phyloP scores from a whole-genome alignment of 2,888 invertebrate species.

The Rhamnusium bicolor region DNA sequence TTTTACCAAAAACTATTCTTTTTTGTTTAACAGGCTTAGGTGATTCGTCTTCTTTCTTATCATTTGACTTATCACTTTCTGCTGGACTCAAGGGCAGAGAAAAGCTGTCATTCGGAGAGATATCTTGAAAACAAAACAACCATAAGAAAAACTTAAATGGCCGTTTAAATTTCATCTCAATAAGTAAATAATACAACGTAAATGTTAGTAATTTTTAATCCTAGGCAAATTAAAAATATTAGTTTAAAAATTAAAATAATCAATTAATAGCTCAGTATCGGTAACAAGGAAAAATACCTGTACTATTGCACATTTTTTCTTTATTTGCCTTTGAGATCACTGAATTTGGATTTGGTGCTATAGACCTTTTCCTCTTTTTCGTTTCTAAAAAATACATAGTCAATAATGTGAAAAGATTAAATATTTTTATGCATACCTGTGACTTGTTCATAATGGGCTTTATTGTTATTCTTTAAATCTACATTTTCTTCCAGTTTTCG shows the following conservation, averaged over 20 bases:
- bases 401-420: slow-evolving; percentile 8
- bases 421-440: slow-evolving; percentile 33
- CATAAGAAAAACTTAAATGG: slow-evolving; percentile 1
- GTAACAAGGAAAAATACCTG: slow-evolving; percentile 41
- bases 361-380: slow-evolving; percentile 43
- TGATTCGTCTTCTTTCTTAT: slow-evolving; percentile 54
- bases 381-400: slow-evolving; percentile 47
- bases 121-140: slow-evolving; percentile 39
- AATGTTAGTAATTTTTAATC: not conserved
- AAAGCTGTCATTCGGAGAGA: slow-evolving; percentile 55
- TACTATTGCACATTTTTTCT: slow-evolving; percentile 46
- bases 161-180: not conserved
- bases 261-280: not conserved
- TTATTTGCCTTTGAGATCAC: slow-evolving; percentile 39
- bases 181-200: not conserved
- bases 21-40: slow-evolving; percentile 48
- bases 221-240: not conserved
- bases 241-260: not conserved
- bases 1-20: slow-evolving; percentile 43
- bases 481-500: slow-evolving; percentile 43
- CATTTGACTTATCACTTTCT: slow-evolving; percentile 64
- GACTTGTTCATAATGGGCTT: slow-evolving; percentile 36
- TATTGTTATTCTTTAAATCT: slow-evolving; percentile 48
- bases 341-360: slow-evolving; percentile 39
- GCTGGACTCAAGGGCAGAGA: slow-evolving; percentile 66